Evolutionary conservation across 1,140 invertebrate genomes (phyloP), one percentile per base, ranked within the genome.

Genomic region (Hyphantria cunea): DNA sequence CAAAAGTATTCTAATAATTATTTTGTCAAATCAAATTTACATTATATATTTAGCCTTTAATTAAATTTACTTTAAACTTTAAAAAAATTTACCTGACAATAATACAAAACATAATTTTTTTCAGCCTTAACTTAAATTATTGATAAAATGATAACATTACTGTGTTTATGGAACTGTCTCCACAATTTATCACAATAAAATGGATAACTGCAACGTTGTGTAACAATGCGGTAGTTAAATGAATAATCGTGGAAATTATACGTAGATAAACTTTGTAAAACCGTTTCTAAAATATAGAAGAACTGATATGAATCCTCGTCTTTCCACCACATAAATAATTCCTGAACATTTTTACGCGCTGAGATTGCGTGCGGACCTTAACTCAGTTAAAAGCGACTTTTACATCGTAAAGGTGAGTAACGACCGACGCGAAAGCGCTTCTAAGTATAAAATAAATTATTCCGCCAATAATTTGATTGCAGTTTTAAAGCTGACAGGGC

Each of bases 361-460:
- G 75, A 81, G 81, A 80, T 84, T 84, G 78, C 76, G 79, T 80
- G 72, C 66, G 73, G 64, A 63, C 64, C 49, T 59, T 82, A 77
- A 83, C 78, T 84, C 78, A 73, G 74, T 85, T 80, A 80, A 79
- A 83, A 82, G 80, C 68, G 78, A 82, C 77, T 83, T 77, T 64
- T 64, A 58, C 62, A 74, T 83, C 80, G 80, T 80, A 82, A 80
- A 84, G 71, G 80, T 84, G 78, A 84, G 64, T 74, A 79, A 84
- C 66, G 72, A 48, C 65, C 70, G 61, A 33, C 56, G 44, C 33
- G 51, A 63, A 64, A 53, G 47, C 39, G 62, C 31, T 63, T 52
- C 63, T 66, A 42, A 59, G 60, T 44, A 50, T 53, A 53, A 68
- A 63, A 68, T 74, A 71, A 68, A 68, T 68, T 69, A 73, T 65